Evolutionary conservation across 1,140 invertebrate species (phyloP), one percentile per base, ranked within the genome.

Genomic region (Drosophila hydei): DNA sequence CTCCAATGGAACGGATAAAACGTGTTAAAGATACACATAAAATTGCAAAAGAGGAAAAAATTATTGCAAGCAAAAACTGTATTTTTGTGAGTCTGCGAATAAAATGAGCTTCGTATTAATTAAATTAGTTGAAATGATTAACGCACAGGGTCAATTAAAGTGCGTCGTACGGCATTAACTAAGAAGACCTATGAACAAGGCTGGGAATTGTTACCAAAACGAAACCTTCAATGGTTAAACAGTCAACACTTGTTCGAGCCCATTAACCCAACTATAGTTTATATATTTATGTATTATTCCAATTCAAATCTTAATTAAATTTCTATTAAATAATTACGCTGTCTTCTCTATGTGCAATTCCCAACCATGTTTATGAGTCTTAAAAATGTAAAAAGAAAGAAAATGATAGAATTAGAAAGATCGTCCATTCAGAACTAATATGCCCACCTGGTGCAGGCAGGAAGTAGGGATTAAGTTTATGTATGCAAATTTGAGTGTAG

Each of bases 41-140:
- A 56, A 42, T 64, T 51, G 52, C 68, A 71, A 65, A 65, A 50
- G 11, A 56, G 14, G 23, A 42, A 30, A 23, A 52, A 52, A 67
- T 67, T 38, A 54, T 72, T 12, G 62, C 69, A 67, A 67, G 63
- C 69, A 67, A 47, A 19, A 52, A 42, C 27, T 70, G 18, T 64
- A 36, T 33, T 11, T 18, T 21, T 38, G 42, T 23, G 16, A 43
- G 55, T 19, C 58, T 33, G 55, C 33, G 38, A 61, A 50, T 18
- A 51, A 61, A 50, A 61, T 61, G 38, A 30, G 27, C 36, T 40
- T n/a, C 16, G 42, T 61, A 14, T 55, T 51, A 40, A 54, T 21
- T 55, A 33, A 42, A 50, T 33, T 18, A 52, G 2, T 18, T 33
- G 8, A 3, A 65, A 47, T 25, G 48, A 51, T 40, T 63, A 19